These are phyloP conservation scores for Kuschelorhynchus macadamiae DNA, from an alignment of 2,888 invertebrate genomes.

Conservation along the genomic window DNA sequence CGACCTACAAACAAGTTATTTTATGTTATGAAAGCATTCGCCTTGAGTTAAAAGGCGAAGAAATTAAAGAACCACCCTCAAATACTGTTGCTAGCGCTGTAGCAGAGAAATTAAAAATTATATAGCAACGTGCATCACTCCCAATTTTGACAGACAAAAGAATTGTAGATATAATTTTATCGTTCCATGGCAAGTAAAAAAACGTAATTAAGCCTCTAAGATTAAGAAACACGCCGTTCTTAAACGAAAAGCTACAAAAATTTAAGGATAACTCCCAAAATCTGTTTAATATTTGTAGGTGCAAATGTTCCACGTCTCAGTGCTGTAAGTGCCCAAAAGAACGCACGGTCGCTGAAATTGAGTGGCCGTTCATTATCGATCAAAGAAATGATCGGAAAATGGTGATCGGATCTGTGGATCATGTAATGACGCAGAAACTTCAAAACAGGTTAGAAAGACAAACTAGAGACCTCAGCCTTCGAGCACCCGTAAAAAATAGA, in stretches of 20 bases:
- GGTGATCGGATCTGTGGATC: constrained; percentile 1
- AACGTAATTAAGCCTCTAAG: too few species aligned
- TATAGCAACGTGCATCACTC: constrained; percentile 18
- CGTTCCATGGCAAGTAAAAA: not conserved
- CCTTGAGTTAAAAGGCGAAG: constrained; percentile 17
- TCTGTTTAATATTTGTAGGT: constrained; percentile 4
- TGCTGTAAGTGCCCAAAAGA: constrained; percentile 12
- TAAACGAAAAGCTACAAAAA: too few species aligned
- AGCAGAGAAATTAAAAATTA: constrained; percentile 4
- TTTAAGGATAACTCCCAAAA: constrained; percentile 5
- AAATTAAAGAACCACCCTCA: constrained; percentile 19
- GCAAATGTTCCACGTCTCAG: constrained; percentile 8
- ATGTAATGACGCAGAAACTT: constrained; percentile 1
- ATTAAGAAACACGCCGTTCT: too few species aligned
- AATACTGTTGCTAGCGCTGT: constrained; percentile 12
- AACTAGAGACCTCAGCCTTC: not conserved
- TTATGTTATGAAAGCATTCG: constrained; percentile 9
- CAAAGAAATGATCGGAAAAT: constrained; percentile 16
- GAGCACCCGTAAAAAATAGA: constrained; percentile 10
- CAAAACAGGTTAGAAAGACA: constrained; percentile 13
- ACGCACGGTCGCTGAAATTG: constrained; percentile 5
- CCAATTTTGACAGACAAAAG: constrained; percentile 22
- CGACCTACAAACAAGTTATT: constrained; percentile 7
- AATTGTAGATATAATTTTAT: constrained; percentile 13
- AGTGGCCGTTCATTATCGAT: constrained; percentile 8